Evolutionary conservation across 2,797 vertebrate genomes (phyloP), one percentile per base, ranked within the genome.

Genomic region (Vipera latastei): DNA sequence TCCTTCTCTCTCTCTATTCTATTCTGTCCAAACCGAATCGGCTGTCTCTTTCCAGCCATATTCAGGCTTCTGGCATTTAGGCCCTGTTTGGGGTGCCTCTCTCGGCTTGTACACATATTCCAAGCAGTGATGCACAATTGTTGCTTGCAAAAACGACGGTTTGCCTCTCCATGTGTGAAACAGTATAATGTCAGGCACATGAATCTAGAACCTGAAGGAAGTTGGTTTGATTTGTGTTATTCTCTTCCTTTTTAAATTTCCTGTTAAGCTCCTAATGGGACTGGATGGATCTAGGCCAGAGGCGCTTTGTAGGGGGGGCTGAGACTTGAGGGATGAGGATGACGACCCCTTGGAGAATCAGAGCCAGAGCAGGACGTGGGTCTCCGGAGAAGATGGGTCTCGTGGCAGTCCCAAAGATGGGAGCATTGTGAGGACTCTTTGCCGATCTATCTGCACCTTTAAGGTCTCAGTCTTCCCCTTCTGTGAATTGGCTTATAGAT

Each of bases 171-270:
- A 14, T 26, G 69, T 3, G 0, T 7, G 6, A 61, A 55, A 1
- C 12, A 0, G 11, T 6, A 1, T 5, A 16, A 12, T 32, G 32
- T 88, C 48, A 28, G 13, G n/a, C 8, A 1, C 1, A 1, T 1
- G 48, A 61, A 83, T 38, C 65, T 26, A 55, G 57, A 53, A 89
- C 32, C 26, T 8, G 48, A 9, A 51, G 57, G 6, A 22, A 28
- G 38, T 32, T 11, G 6, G 25, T 57, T n/a, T 57, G 18, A 56
- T 6, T 2, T 0, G 51, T 38, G n/a, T 25, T 53, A 11, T 11
- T 4, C 20, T 11, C 32, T 20, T 7, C 2, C 69, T 2, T 4
- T 11, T 7, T 0, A 4, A 6, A 0, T 56, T 8, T 4, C 28
- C 1, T 4, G 20, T 48, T 32, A 20, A 86, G 3, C 57, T 63